phyloP scores from a whole-genome alignment of 2,113 vertebrate species.

The Panthera leo region DNA sequence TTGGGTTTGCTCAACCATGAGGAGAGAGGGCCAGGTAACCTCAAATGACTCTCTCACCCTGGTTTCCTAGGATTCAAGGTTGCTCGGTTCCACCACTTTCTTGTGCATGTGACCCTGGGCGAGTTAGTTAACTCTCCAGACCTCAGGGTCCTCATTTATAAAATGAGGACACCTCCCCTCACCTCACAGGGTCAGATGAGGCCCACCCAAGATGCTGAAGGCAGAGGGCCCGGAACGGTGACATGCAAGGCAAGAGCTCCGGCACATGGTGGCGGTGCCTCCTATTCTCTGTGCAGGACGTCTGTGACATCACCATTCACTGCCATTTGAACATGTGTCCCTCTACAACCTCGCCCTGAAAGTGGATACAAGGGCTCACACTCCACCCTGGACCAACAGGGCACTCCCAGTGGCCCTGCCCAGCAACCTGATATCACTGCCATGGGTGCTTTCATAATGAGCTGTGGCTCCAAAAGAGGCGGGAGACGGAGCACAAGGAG shows the following conservation, averaged over 20 bases:
- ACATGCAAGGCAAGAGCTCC: neutral
- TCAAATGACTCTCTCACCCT: neutral
- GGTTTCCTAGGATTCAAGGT: neutral
- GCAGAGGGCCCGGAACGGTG: neutral
- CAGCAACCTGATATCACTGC: neutral
- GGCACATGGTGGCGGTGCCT: neutral
- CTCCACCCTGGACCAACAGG: constrained; percentile 58
- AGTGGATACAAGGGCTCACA: neutral
- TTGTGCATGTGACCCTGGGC: neutral
- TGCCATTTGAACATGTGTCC: neutral
- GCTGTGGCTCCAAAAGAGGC: neutral
- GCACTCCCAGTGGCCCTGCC: constrained; percentile 39
- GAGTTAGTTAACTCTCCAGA: neutral
- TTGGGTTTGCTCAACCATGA: neutral
- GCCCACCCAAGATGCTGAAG: neutral
- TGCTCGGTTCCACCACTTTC: neutral
- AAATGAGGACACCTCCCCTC: neutral
- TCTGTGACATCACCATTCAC: neutral
- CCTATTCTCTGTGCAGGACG: neutral
- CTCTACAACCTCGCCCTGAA: neutral
- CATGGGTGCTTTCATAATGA: neutral
- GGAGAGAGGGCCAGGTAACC: neutral
- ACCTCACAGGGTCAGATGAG: neutral
- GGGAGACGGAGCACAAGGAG: neutral
- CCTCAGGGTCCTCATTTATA: neutral